A percentile compares a stretch with the other conserved stretches of the same genome.
Conservation (phyloP, 1,140 invertebrate genomes). For the Platorchestia sp. region DNA sequence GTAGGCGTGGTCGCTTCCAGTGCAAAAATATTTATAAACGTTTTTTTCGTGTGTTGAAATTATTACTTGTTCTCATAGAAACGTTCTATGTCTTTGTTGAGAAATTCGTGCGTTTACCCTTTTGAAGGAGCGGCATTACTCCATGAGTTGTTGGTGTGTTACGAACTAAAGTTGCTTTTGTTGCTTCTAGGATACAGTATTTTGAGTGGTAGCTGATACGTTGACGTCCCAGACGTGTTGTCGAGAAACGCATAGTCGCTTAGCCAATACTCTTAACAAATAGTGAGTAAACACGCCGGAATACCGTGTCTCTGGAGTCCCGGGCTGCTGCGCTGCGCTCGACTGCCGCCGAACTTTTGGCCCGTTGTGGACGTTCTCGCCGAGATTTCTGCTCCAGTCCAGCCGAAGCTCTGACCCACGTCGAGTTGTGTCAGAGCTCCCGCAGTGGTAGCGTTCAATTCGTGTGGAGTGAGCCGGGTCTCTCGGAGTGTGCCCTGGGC, state of each 20-base stretch:
- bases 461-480: background rate
- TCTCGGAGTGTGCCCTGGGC: background rate
- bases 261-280: conserved; percentile 16
- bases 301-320: background rate
- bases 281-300: background rate
- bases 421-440: background rate
- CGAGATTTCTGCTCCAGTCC: background rate
- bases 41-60: background rate
- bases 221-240: background rate
- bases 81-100: background rate
- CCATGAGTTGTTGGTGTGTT: background rate
- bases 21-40: background rate
- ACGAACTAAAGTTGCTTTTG: conserved; percentile 32
- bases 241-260: conserved; percentile 19
- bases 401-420: background rate
- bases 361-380: background rate
- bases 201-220: conserved; percentile 25
- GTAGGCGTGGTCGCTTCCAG: background rate
- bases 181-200: conserved; percentile 34
- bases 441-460: background rate
- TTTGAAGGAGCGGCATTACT: background rate
- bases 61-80: background rate
- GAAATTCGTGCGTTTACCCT: background rate
- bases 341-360: no score
- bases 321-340: background rate